Base-by-base conservation (phyloP, 2,888 invertebrate species). In the Gisinianus flammeolus region DNA sequence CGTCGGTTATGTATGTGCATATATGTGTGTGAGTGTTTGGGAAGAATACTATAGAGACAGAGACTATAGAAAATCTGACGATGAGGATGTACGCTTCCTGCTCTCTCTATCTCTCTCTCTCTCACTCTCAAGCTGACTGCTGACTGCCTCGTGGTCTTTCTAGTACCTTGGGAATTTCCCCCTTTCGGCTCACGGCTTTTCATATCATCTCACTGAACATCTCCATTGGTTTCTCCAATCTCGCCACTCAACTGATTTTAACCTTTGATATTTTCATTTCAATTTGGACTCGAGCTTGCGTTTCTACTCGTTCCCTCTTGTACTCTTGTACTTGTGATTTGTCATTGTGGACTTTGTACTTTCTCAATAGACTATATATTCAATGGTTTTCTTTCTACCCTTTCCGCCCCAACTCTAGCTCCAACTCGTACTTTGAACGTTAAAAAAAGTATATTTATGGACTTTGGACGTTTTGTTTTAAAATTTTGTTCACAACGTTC, bases 101-200 rank as follows among this genome's bases (percentile, higher is more conserved):
- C 69, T 69, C 44, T 44, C 24, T 35, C 69, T 69, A 19, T 67
- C 67, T 30, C 31, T 26, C 26, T 67, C 67, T 30, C 22, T 67
- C 67, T 22, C 26, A 33, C 30, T 67, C 67, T 22, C 64, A 3
- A 19, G 28, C 67, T 22, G 28, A 28, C 28, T 22, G n/a, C 35
- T 24, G 33, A 26, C 33, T 64, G 64, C 74, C 44, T 74, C 33
- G 44, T 73, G 73, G 44, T 35, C 35, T 64, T 30, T 66, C 74
- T 66, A 74, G 74, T 74, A 66, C 74, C 74, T 74, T 44, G 74
- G 74, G 74, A 74, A 74, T 74, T 74, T 74, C 66, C 72, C 74
- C 66, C 35, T 68, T 31, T 66, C 66, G 33, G 33, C 66, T 66
- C 19, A 26, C 24, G 33, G 33, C 62, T 71, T 73, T 56, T 64